Base-by-base conservation (phyloP, 2,797 vertebrate species). In the Hemitrygon akajei region DNA sequence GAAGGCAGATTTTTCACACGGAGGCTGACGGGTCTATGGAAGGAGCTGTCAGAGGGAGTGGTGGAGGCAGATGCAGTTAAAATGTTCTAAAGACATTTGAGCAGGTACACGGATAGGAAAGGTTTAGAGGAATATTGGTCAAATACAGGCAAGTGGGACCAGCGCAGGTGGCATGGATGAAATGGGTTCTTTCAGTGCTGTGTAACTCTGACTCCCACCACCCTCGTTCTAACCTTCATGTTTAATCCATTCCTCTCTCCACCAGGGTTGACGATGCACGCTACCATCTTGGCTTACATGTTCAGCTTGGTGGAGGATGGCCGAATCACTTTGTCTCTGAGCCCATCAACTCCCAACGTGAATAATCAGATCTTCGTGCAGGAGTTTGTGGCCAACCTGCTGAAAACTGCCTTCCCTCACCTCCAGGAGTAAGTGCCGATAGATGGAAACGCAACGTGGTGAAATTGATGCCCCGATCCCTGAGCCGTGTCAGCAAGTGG, bases 271-370 rank as follows among this genome's bases (percentile, higher is more conserved):
- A 99, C 98, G 47, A 99, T 99, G 99, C 99, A 99, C n/a, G 99
- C 99, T 0, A 99, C 99, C 79, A 99, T 99, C 96, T 97, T 99
- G 94, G 98, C 98, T 34, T 99, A 99, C 97, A 99, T 99, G 99
- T 99, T 99, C 96, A 99, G 99, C 96, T 96, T 99, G 95, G 98
- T 99, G 95, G 99, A 99, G 97, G 98, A 99, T 96, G 98, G 98
- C 82, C 99, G 99, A 96, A 99, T 99, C 96, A 98, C 97, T 95
- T 97, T 97, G 94, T 95, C 96, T 0, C 95, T 99, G 94, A 99
- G 98, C 95, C 98, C 98, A 20, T 95, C 97, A 80, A 98, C 95
- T 94, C 97, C 98, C 71, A 92, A 47, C 89, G 96, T 98, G 94
- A 99, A 96, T 97, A 99, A 99, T 96, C 99, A 99, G 94, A 97